Evolutionary conservation across 2,797 vertebrate species (phyloP), one percentile per base, ranked within the genome.

Genomic region (Borostomias antarcticus): DNA sequence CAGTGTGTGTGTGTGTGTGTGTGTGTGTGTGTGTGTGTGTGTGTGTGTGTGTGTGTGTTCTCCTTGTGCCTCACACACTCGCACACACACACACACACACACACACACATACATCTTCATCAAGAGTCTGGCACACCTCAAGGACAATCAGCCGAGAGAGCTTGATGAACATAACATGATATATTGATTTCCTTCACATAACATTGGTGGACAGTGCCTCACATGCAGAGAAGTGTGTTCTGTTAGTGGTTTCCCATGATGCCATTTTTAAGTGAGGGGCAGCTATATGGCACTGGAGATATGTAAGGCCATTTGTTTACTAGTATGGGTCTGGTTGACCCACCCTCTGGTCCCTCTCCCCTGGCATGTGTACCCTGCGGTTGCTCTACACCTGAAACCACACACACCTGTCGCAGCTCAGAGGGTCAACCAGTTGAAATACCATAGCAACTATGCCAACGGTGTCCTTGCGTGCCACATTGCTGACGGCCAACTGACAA

Each of bases 131-230:
- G 50, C 21, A 17, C 43, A 11, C n/a, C 37, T 43, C 35, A 43
- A 61, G 51, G 37, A 50, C 7, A 5, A 7, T n/a, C 53, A 56
- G 50, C 51, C 23, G 29, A 4, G 21, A 48, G 32, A 40, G 47
- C 52, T 50, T 25, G 45, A 52, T 74, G 53, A 53, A 29, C 53
- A 64, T 74, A n/a, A n/a, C n/a, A n/a, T n/a, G n/a, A n/a, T n/a
- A n/a, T n/a, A n/a, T n/a, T n/a, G n/a, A n/a, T n/a, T n/a, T n/a
- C n/a, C n/a, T n/a, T n/a, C 71, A 68, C 74, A 67, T 67, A 74
- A 54, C 60, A 50, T 56, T 43, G 33, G 23, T 37, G 37, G 64
- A 73, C 62, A 53, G n/a, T 70, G 67, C 53, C 50, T 30, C 43
- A 43, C 54, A 57, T 74, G 35, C 35, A 37, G 4, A 48, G 21